Evolutionary conservation across 2,888 invertebrate species (phyloP), one percentile per base, ranked within the genome.

Genomic region (Lasioglossum villosulum): DNA sequence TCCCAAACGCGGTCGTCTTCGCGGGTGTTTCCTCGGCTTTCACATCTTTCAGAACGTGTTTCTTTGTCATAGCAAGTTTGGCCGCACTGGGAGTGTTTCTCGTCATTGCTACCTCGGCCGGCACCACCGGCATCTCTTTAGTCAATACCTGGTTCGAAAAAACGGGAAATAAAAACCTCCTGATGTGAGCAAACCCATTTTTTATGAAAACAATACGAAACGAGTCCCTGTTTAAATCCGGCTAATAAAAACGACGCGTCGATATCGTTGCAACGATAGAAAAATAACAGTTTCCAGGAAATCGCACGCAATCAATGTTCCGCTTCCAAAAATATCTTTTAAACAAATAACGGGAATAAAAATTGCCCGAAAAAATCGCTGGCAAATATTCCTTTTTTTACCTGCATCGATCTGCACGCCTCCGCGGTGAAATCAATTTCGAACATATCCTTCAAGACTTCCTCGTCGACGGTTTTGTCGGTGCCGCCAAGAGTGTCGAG

Each of bases 81-180:
- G 91, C 92, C 92, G 96, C 96, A 91, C 96, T 93, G 1, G 95
- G 96, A 86, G 95, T 94, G 80, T 95, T 95, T 59, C 96, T 95
- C 6, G 95, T 94, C 23, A 93, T 92, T 0, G 97, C 97, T 4
- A 97, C 95, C 87, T 95, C 95, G 80, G 96, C 95, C 56, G 96
- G 96, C 23, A 97, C 96, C 63, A 96, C 95, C 0, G 96, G 96
- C 92, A 97, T 93, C 93, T 97, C 96, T 91, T 96, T 96, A 4
- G 96, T 94, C 52, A 96, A 93, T 1, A 97, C 95, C 93, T 94
- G 74, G 73, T 8, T 37, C 1, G 16, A 14, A 1, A 23, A 23
- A 23, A 68, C 19, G 12, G 19, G 37, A 63, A 19, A 27, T 59
- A 30, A 30, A 27, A 6, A 2, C 16, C 59, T 52, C 16, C 19